Base-by-base conservation (phyloP, 2,113 vertebrate genomes). In the Anolis carolinensis region DNA sequence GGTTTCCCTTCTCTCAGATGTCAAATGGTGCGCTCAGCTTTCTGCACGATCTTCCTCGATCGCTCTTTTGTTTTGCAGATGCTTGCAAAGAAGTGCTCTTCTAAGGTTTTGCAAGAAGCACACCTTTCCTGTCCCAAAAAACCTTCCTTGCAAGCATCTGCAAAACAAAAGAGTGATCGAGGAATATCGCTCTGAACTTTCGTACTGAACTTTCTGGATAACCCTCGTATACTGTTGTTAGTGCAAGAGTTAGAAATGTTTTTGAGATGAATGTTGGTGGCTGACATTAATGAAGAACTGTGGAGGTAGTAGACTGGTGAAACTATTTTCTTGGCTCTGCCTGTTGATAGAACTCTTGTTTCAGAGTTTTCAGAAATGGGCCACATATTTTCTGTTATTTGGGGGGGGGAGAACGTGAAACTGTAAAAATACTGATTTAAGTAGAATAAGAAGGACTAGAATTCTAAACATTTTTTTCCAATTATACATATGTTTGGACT, bases 391-490 rank as follows among this genome's bases (percentile, higher is more conserved):
- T 23, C 11, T n/a, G n/a, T n/a, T n/a, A n/a, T n/a, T n/a, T n/a
- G n/a, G n/a, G n/a, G n/a, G 50, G 44, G 25, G 63, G 85, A 59
- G 36, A 63, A 18, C 68, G 86, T 48, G 21, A 68, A 70, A 25
- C 79, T 87, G n/a, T n/a, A n/a, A n/a, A n/a, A n/a, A n/a, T n/a
- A n/a, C 76, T 71, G 14, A 83, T 87, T 75, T 88, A 87, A 89
- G 77, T 78, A 75, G 44, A 86, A 32, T 30, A 71, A 2, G 0
- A 79, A 80, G 1, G 65, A 63, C 0, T 13, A 27, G 7, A 32
- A 30, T 71, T 32, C 30, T 72, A 62, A 27, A 75, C 13, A 85
- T 16, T 9, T 23, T 25, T 7, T 23, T 25, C 0, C 5, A 65
- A 65, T n/a, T n/a, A n/a, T n/a, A n/a, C n/a, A n/a, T n/a, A n/a